phyloP scores from a whole-genome alignment of 2,797 vertebrate species.

The Carcharodon carcharias region DNA sequence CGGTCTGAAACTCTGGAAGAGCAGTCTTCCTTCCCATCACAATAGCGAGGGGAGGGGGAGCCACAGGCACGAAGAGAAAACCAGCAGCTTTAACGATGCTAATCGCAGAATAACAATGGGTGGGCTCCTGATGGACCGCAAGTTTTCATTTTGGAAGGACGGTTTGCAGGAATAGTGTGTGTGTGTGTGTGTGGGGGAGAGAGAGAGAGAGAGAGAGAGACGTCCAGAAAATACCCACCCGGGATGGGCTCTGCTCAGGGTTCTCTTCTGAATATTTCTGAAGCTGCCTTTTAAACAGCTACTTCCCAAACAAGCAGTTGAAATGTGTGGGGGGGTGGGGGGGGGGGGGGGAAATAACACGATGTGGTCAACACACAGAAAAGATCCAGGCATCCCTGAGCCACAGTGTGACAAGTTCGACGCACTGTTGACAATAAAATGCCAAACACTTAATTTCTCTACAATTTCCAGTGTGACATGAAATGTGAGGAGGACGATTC shows the following conservation, averaged over 20 bases:
- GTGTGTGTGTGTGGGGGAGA: no score
- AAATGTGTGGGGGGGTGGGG: no score
- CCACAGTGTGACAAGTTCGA: neutral
- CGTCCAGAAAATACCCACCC: neutral
- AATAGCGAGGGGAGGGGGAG: neutral
- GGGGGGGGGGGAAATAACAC: no score
- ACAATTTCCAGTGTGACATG: neutral
- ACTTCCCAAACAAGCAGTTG: neutral
- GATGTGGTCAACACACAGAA: neutral
- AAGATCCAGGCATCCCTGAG: neutral
- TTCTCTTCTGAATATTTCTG: neutral
- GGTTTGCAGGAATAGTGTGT: no score
- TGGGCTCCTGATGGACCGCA: neutral
- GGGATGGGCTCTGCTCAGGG: neutral
- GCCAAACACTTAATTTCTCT: neutral
- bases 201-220: no score
- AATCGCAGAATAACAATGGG: no score
- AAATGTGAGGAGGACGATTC: neutral
- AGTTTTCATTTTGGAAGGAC: neutral
- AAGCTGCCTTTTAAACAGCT: neutral
- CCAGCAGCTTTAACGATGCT: neutral
- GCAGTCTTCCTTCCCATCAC: neutral
- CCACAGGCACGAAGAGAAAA: neutral
- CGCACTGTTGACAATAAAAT: neutral
- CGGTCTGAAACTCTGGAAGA: neutral